These are phyloP conservation scores for Dicentrarchus labrax DNA, from an alignment of 2,113 vertebrate species.

Conservation along the genomic window DNA sequence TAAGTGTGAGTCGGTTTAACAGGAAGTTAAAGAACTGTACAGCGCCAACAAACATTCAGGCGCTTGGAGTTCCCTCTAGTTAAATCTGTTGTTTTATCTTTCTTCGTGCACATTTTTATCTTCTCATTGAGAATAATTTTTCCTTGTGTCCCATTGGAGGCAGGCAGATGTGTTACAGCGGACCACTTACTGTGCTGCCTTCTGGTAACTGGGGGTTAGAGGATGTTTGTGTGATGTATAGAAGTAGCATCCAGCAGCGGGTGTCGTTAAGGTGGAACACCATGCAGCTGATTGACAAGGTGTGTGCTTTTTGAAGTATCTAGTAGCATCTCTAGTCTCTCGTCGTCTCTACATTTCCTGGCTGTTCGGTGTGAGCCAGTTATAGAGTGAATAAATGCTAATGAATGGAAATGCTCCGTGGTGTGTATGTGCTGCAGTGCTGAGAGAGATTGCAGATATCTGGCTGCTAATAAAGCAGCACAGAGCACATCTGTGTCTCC, in stretches of 20 bases:
- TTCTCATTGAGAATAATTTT: slow-evolving; percentile 10
- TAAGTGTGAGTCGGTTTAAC: too few relatives aligned
- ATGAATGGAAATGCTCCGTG: slow-evolving; percentile 62
- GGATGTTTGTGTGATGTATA: slow-evolving; percentile 27
- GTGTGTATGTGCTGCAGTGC: slow-evolving; percentile 29
- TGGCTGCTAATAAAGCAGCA: slow-evolving; percentile 56
- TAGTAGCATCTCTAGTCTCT: slow-evolving; percentile 2
- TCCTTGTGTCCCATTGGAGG: slow-evolving; percentile 21
- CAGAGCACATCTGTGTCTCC: slow-evolving; percentile 34
- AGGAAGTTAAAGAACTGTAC: neutral
- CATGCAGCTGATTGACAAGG: slow-evolving; percentile 47
- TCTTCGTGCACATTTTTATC: neutral
- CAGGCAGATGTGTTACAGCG: slow-evolving; percentile 7
- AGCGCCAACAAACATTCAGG: neutral
- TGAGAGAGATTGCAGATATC: slow-evolving; percentile 42
- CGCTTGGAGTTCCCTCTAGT: neutral
- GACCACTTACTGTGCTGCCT: slow-evolving; percentile 42
- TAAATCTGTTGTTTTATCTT: neutral
- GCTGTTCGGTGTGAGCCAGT: slow-evolving; percentile 32
- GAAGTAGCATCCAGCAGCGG: slow-evolving; percentile 26
- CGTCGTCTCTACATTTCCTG: slow-evolving; percentile 13
- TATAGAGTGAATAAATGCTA: slow-evolving; percentile 61
- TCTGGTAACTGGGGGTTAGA: slow-evolving; percentile 49
- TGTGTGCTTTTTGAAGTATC: slow-evolving; percentile 55
- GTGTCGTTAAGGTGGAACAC: slow-evolving; percentile 13